Evolutionary conservation across 2,888 invertebrate species (phyloP), one percentile per base, ranked within the genome.

Genomic region (Flexamia atlantica): DNA sequence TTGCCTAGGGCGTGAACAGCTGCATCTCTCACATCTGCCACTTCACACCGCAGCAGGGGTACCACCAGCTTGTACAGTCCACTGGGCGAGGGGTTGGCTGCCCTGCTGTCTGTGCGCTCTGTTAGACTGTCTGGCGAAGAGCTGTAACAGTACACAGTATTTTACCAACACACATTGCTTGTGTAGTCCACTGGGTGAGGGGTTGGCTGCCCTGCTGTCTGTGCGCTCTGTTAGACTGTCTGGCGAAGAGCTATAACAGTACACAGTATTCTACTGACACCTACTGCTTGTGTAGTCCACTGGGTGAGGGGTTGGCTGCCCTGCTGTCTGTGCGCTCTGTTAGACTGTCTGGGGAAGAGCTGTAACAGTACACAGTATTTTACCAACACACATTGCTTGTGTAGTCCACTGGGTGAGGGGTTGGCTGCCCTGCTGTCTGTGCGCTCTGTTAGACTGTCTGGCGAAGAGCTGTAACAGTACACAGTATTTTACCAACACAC

Each of bases 1-100:
- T 97, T 96, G 81, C 99, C 99, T 85, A 99, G 93, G 0, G 99
- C 99, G 87, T 96, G 94, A 17, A 99, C 97, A 7, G 97, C 97
- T 0, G 98, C 96, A 91, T 99, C 99, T 85, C 99, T 92, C 86
- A 99, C 97, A 90, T 99, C 99, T 0, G 94, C 93, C 82, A 96
- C 95, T 90, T 99, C 99, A 91, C 98, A 98, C 82, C 98, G 93
- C 82, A 99, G 92, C 87, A 99, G 92, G 10, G 98, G 98, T 84
- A 98, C 96, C 14, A 98, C 94, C 87, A 98, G 92, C 91, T 98
- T 98, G 90, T 99, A 99, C 40, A 99, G 92, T 32, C 96, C 95
- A 42, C 95, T 93, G 0, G 98, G 97, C 57, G 97, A 95, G 64
- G 96, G 95, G 86, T 93, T 94, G 53, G 94, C 93, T 57, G 93